Conservation (phyloP, 2,888 invertebrate genomes). For the Anarsia innoxiella region DNA sequence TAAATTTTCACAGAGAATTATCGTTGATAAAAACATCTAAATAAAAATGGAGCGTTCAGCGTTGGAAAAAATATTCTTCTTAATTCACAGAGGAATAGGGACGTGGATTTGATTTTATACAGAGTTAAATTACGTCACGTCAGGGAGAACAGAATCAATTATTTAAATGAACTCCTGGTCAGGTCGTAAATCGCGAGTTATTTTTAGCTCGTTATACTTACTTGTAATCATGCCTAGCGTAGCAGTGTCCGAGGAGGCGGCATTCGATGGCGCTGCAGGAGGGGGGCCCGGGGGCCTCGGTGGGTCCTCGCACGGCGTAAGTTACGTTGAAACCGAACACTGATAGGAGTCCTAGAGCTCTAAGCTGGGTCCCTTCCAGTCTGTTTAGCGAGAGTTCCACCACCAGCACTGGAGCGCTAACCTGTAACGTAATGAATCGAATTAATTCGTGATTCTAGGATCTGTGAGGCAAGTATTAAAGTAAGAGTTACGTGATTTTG, state of each 20-base stretch:
- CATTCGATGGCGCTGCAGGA: constrained; percentile 88
- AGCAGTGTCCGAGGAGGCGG: constrained; percentile 90
- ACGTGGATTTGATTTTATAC: constrained; percentile 1
- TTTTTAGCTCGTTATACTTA: constrained; percentile 60
- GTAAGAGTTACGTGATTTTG: too few species aligned
- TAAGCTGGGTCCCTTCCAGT: constrained; percentile 86
- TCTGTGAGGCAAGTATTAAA: too few species aligned
- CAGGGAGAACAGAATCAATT: constrained; percentile 20
- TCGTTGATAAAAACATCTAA: constrained; percentile 26
- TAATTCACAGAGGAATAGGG: constrained; percentile 15
- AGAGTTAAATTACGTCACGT: background rate
- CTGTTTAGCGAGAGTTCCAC: constrained; percentile 83
- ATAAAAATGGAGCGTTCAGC: constrained; percentile 16
- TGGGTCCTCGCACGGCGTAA: constrained; percentile 80
- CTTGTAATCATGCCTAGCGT: constrained; percentile 81
- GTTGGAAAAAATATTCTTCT: too few species aligned
- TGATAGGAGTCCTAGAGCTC: constrained; percentile 86
- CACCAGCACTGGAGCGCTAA: constrained; percentile 83
- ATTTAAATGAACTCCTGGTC: constrained; percentile 15
- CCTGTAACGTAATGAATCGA: constrained; percentile 55
- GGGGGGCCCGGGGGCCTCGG: constrained; percentile 59
- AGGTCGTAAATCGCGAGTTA: background rate
- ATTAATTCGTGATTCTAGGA: too few species aligned
- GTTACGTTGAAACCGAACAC: constrained; percentile 96
- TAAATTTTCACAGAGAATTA: constrained; percentile 35